Percentiles rank a stretch among this genome's conserved stretches.
Conservation (phyloP, 2,113 vertebrate genomes). For the Castor canadensis region DNA sequence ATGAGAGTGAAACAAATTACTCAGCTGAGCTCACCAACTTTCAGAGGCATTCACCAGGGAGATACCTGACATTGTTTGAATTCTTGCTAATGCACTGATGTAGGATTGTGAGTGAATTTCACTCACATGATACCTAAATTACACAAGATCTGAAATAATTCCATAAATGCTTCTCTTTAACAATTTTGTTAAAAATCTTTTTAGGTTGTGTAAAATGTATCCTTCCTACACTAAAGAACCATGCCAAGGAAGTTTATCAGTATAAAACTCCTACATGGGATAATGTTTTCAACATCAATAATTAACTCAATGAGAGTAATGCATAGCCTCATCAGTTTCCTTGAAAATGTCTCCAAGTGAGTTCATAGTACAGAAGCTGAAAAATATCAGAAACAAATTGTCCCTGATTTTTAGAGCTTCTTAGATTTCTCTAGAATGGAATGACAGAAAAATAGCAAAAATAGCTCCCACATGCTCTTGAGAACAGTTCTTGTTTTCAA, state of each 20-base stretch:
- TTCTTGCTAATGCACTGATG: background rate
- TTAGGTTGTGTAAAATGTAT: background rate
- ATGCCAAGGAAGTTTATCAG: background rate
- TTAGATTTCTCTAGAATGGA: background rate
- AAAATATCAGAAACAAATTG: background rate
- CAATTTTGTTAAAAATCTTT: background rate
- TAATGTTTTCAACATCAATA: constrained; percentile 40
- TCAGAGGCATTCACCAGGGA: background rate
- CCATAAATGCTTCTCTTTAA: constrained; percentile 23
- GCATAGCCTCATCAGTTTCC: background rate
- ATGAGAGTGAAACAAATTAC: background rate
- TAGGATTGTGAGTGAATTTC: background rate
- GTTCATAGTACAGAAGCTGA: background rate
- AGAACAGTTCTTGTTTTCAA: constrained; percentile 14
- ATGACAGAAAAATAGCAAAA: background rate
- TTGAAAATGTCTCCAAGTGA: background rate
- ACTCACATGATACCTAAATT: constrained; percentile 13
- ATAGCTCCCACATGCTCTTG: background rate
- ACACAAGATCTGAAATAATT: background rate
- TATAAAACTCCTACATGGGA: background rate
- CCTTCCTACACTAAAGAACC: background rate
- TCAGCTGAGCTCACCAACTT: background rate
- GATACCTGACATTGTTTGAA: background rate
- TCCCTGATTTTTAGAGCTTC: background rate
- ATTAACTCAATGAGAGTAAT: background rate